Evolutionary conservation across 2,797 vertebrate genomes (phyloP), one percentile per base, ranked within the genome.

Genomic region (Amblyraja radiata): DNA sequence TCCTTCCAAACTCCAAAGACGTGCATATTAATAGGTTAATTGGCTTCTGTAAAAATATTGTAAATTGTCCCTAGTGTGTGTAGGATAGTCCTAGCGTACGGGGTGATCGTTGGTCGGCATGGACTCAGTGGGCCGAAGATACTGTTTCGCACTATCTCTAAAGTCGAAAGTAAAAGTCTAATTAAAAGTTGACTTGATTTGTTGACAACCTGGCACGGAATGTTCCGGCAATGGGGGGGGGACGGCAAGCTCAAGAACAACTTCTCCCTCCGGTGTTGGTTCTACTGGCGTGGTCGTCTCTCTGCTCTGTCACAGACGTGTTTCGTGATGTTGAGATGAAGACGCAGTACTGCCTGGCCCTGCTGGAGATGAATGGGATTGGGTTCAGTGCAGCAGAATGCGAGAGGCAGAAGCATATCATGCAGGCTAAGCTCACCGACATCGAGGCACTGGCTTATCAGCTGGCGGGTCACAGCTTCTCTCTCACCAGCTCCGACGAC

Each of bases 291-390:
- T 68, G 84, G 36, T 65, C 65, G 2, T 28, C 54, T 9, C 94
- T 93, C 93, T 13, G 93, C 39, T 94, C 93, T 93, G n/a, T 92
- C 95, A 18, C 96, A 99, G 99, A 97, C 94, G 84, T 97, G 65
- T 99, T 99, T 95, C 95, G 94, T 93, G 96, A 94, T 93, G 96
- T 98, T 79, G 99, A 99, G 96, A 99, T 99, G 99, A 98, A 98
- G 0, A 97, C 96, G 4, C 98, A 98, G 94, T 97, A 98, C 93
- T 98, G 98, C 94, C 95, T 99, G 96, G 98, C 98, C 36, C 96
- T 99, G 94, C 94, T 99, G 95, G 98, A 99, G 94, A 95, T 99
- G 94, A 99, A 99, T 71, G 99, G 99, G 74, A 95, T 99, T 1
- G 99, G 99, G 78, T 99, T 99, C 96, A 99, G 99, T 90, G 95